Percentiles rank a stretch among this genome's conserved stretches.
These are phyloP conservation scores for Perizoma flavofasciatum DNA, from an alignment of 2,888 invertebrate genomes.

Conservation along the genomic window DNA sequence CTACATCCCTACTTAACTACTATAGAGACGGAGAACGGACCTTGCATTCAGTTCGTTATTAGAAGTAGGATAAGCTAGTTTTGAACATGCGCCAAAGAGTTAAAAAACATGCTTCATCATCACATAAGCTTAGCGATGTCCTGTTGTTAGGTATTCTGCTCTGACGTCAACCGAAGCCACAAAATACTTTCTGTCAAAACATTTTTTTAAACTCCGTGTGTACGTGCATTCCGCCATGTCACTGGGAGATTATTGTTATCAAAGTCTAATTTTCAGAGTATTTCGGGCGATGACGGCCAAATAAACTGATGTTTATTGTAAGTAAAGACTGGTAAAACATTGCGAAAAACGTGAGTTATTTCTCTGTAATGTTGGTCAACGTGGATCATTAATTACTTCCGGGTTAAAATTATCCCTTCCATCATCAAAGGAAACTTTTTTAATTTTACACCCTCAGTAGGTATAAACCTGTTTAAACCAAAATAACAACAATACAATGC, in stretches of 20 bases:
- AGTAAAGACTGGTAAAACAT: too few relatives aligned
- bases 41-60: background rate
- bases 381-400: constrained; percentile 12
- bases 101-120: constrained; percentile 8
- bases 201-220: constrained; percentile 8
- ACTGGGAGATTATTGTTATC: constrained; percentile 7
- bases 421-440: constrained; percentile 1
- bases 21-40: too few relatives aligned
- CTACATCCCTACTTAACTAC: too few relatives aligned
- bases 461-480: constrained; percentile 19
- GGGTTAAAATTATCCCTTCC: constrained; percentile 1
- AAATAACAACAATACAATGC: constrained; percentile 23
- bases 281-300: constrained; percentile 30
- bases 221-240: constrained; percentile 25
- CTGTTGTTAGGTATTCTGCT: background rate
- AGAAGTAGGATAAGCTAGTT: constrained; percentile 2
- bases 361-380: background rate
- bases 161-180: constrained; percentile 26
- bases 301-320: constrained; percentile 8
- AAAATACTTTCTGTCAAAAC: constrained; percentile 32
- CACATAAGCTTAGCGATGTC: background rate
- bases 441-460: constrained; percentile 12
- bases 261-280: constrained; percentile 5
- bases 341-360: too few relatives aligned
- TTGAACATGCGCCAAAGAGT: constrained; percentile 17